Conservation (phyloP, 2,113 vertebrate species). For the Illadopsis cleaveri region DNA sequence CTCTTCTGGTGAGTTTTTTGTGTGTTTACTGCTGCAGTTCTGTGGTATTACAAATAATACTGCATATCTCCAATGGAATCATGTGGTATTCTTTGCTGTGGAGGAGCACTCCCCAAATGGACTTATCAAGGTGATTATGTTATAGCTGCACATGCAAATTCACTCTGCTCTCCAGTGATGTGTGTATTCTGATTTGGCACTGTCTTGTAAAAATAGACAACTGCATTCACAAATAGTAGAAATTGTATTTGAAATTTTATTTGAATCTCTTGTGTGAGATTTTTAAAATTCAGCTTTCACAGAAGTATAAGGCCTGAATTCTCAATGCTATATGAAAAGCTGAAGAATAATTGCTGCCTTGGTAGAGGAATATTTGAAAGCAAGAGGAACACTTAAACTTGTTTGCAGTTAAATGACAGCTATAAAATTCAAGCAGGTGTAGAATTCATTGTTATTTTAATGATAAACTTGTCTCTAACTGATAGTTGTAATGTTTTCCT, state of each 20-base stretch:
- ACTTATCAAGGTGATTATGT: not conserved
- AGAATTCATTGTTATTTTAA: not conserved
- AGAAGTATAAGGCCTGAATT: not conserved
- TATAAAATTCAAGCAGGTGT: not conserved
- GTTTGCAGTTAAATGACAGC: not conserved
- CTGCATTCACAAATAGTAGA: not conserved
- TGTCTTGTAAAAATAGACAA: not conserved
- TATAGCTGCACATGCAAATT: not conserved
- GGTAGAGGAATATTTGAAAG: not conserved
- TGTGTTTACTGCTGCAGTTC: not conserved
- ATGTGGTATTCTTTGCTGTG: not conserved
- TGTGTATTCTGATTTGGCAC: not conserved
- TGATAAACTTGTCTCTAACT: not conserved
- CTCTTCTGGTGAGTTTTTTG: not conserved
- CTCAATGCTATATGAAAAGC: not conserved
- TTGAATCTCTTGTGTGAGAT: not conserved
- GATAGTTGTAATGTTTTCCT: not conserved
- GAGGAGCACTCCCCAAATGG: not conserved
- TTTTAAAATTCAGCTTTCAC: not conserved
- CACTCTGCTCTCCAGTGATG: not conserved
- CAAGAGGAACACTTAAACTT: not conserved
- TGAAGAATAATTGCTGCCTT: not conserved
- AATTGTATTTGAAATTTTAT: not conserved
- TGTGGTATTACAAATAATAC: not conserved
- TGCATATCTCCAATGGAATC: not conserved